Base-by-base conservation (phyloP, 2,888 invertebrate genomes). In the Andrena praecox region DNA sequence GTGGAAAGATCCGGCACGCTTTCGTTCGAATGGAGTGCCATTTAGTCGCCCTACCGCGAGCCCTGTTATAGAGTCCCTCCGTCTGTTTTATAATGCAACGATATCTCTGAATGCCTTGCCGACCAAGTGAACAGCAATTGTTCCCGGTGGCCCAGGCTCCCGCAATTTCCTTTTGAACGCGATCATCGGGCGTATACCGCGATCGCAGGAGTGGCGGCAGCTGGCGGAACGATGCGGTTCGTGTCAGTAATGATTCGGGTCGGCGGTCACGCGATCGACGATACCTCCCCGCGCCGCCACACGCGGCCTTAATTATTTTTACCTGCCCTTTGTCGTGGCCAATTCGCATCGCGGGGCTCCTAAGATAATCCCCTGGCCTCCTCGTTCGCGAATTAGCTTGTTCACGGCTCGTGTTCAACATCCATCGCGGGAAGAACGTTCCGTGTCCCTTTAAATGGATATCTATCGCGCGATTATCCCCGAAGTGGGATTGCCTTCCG, bases 211-310 rank as follows among this genome's bases (percentile, higher is more conserved):
- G 83, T 62, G 82, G 64, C 66, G 62, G 63, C 33, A 56, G 74
- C 76, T 70, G 56, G 42, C 5, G 12, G 75, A 77, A 75, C 88
- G 64, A 84, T 87, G 77, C 72, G 71, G 85, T 89, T 89, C 90
- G 89, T 89, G 91, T 84, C 85, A 74, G 85, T 88, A 90, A 90
- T 87, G 88, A 91, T 89, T 80, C 81, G 70, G 78, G 75, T 64
- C 52, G 77, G 77, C 35, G 77, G 85, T 87, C 91, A 91, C 89
- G 91, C 91, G 81, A 88, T 81, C 84, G 68, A 54, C 85, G 84
- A 89, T 88, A 84, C 84, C 84, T n/a, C 80, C 74, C 63, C 73
- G 64, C 79, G 5, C 12, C 70, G 70, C 16, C 73, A 64, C 70
- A 56, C 60, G 54, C 66, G 35, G 66, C 62, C 42, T 63, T 87